Evolutionary conservation across 1,140 invertebrate species (phyloP).

Genomic region (Drosophila nasuta): DNA sequence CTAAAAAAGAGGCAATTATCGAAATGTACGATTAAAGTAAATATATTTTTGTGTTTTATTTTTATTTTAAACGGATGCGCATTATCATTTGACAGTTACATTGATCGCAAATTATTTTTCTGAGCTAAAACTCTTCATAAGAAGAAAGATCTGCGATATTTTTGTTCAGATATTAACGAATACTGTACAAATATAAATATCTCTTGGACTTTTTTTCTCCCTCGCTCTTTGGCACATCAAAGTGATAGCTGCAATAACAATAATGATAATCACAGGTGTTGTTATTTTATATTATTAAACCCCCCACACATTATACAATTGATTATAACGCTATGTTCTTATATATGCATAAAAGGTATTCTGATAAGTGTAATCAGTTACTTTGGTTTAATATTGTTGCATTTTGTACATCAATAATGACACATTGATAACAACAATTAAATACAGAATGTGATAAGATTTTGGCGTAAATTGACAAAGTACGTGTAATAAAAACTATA

Average conservation of each 20-base stretch:
- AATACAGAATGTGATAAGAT: conserved; percentile 4
- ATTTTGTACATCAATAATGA: neutral
- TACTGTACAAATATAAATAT: no score
- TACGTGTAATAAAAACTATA: no score
- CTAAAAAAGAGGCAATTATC: no score
- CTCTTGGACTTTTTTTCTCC: neutral
- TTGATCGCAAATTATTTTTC: no score
- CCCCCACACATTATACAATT: conserved; percentile 25
- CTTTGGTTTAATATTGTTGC: conserved; percentile 18
- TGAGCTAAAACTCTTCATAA: no score
- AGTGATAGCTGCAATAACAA: conserved; percentile 12
- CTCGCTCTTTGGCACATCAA: neutral
- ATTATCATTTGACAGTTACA: no score
- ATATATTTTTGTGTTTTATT: no score
- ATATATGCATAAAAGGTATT: neutral
- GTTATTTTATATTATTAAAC: conserved; percentile 20
- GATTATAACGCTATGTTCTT: conserved; percentile 10
- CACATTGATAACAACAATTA: conserved; percentile 12
- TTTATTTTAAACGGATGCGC: no score
- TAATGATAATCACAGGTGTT: conserved; percentile 34
- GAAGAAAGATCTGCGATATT: no score
- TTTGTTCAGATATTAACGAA: no score
- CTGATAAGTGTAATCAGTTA: conserved; percentile 22
- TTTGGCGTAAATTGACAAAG: no score
- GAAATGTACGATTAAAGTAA: no score